Evolutionary conservation across 2,113 vertebrate species (phyloP).

Genomic region (Piliocolobus tephrosceles): DNA sequence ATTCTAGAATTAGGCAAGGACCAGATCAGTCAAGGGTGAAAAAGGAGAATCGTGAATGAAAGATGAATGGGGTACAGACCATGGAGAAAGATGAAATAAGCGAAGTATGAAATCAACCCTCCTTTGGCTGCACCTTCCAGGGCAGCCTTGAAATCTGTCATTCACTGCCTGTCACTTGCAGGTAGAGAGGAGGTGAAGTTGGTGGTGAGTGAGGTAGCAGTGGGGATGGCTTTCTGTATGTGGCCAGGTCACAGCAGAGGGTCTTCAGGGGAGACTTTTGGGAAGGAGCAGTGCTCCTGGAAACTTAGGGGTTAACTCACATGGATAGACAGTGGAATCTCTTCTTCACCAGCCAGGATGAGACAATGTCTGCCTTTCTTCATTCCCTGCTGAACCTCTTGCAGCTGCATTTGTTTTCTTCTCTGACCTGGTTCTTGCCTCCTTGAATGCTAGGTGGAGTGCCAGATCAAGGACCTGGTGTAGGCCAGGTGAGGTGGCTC

Average conservation of each 20-base stretch:
- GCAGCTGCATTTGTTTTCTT: not conserved
- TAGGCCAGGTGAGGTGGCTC: too few relatives aligned
- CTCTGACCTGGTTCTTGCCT: not conserved
- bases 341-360: not conserved
- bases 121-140: not conserved
- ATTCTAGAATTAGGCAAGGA: constrained; percentile 36
- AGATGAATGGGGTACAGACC: not conserved
- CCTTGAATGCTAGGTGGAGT: not conserved
- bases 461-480: not conserved
- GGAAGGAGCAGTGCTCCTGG: not conserved
- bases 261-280: not conserved
- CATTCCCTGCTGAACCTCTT: too few relatives aligned
- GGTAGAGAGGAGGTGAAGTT: not conserved
- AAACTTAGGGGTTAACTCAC: not conserved
- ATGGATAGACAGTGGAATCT: too few relatives aligned
- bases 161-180: not conserved
- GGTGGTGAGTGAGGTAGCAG: not conserved
- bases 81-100: not conserved
- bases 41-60: not conserved
- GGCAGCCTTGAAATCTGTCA: not conserved
- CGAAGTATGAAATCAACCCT: constrained; percentile 1
- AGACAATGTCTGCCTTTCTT: too few relatives aligned
- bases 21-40: constrained; percentile 40
- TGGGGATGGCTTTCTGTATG: not conserved
- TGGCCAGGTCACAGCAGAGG: not conserved